Conservation (phyloP, 2,888 invertebrate genomes). For the Sericinus montela region DNA sequence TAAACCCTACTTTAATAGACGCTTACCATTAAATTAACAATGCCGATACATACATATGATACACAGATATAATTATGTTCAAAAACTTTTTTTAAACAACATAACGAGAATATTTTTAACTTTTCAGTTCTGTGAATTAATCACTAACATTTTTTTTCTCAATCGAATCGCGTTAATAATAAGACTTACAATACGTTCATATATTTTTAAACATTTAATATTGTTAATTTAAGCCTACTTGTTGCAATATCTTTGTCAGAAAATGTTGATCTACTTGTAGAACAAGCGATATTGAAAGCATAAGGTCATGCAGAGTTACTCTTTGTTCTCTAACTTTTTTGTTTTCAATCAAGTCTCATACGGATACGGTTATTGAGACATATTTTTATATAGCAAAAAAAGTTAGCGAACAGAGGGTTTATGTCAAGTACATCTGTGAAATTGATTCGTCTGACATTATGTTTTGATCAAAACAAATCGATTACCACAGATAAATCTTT, state of each 20-base stretch:
- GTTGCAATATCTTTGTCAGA: slow-evolving; percentile 24
- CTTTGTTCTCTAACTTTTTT: slow-evolving; percentile 5
- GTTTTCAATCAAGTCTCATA: not conserved
- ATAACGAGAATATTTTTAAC: slow-evolving; percentile 74
- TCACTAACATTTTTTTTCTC: slow-evolving; percentile 65
- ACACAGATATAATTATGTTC: slow-evolving; percentile 60
- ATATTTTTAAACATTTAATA: slow-evolving; percentile 26
- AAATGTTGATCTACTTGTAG: slow-evolving; percentile 47
- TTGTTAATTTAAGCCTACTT: slow-evolving; percentile 21
- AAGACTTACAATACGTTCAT: slow-evolving; percentile 31
- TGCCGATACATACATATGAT: slow-evolving; percentile 65
- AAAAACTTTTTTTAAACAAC: slow-evolving; percentile 65
- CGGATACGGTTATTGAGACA: not conserved
- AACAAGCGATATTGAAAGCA: slow-evolving; percentile 57
- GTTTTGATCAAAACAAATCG: not conserved
- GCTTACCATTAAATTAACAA: slow-evolving; percentile 75
- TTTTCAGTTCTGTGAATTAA: slow-evolving; percentile 78
- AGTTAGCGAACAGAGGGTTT: not conserved
- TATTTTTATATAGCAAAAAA: not conserved
- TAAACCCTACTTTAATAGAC: slow-evolving; percentile 47
- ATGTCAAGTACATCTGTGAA: not conserved
- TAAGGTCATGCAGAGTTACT: slow-evolving; percentile 36
- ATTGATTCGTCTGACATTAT: slow-evolving; percentile 4
- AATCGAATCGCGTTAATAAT: slow-evolving; percentile 52
- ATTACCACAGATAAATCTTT: slow-evolving; percentile 4